Base-by-base conservation (phyloP, 2,797 vertebrate genomes). In the Macropodus opercularis region DNA sequence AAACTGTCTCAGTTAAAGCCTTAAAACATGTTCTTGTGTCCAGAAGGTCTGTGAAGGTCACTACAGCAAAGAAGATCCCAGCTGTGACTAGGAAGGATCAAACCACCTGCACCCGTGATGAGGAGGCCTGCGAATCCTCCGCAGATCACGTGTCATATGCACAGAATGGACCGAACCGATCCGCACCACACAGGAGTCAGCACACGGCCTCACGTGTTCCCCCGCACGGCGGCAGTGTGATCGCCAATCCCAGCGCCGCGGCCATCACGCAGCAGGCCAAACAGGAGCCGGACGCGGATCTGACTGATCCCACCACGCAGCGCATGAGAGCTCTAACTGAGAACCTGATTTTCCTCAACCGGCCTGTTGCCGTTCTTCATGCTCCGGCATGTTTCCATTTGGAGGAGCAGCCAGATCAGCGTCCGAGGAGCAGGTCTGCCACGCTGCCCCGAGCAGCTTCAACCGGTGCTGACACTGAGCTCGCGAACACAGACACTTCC, bases 311-410 rank as follows among this genome's bases (percentile, higher is more conserved):
- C 41, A 81, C 80, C 5, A 72, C 83, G 2, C 91, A 91, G 41
- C 89, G 90, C 61, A 61, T 68, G 8, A 85, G 58, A 60, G 60
- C 67, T 14, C 91, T 91, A 15, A 85, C 73, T 0, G 93, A 95
- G 21, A 93, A 90, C 47, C 62, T 92, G 0, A 92, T 75, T 38
- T 87, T 96, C 78, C 95, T 92, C 58, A 94, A 94, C 70, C 95
- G 94, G 18, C 93, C 94, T 14, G 86, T 95, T 3, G 93, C 94
- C 48, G 87, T 95, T 69, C 91, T 95, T 64, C 94, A 94, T 22
- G 87, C 91, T 0, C 87, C 93, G 0, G 92, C 94, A 0, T 89
- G 94, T 54, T 93, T 94, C 76, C 88, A 91, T 4, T 50, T 92
- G 50, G 89, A 94, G 5, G 94, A 94, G 51, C 91, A 92, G n/a